phyloP scores from a whole-genome alignment of 2,888 invertebrate species.

The Erebia ligea region DNA sequence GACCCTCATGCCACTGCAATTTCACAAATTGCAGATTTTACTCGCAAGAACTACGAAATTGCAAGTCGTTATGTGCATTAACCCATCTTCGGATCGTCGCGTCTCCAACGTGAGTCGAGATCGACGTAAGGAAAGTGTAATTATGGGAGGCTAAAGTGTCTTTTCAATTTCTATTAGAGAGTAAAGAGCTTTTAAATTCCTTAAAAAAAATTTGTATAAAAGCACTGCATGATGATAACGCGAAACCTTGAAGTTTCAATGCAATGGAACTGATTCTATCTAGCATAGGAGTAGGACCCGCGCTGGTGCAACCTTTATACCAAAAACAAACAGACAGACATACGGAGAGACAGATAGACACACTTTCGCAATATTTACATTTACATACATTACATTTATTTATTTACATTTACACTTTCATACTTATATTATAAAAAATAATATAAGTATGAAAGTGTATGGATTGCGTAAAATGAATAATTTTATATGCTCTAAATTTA shows the following conservation, averaged over 20 bases:
- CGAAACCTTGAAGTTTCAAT: no score
- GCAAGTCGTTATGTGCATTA: constrained; percentile 69
- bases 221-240: no score
- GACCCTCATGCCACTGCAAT: constrained; percentile 72
- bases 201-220: background rate
- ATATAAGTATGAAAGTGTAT: background rate
- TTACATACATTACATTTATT: no score
- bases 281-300: no score
- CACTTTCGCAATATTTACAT: no score
- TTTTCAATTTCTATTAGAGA: constrained; percentile 26
- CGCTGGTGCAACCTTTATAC: no score
- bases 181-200: background rate
- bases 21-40: constrained; percentile 76
- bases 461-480: constrained; percentile 1
- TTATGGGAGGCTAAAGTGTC: constrained; percentile 40
- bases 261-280: no score
- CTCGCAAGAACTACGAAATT: constrained; percentile 71
- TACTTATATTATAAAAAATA: no score
- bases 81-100: constrained; percentile 55
- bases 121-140: constrained; percentile 41
- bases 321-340: no score
- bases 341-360: no score
- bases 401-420: no score
- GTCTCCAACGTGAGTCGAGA: constrained; percentile 46
- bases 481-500: background rate